phyloP scores from a whole-genome alignment of 2,888 invertebrate species.

The Ochropleura leucogaster region DNA sequence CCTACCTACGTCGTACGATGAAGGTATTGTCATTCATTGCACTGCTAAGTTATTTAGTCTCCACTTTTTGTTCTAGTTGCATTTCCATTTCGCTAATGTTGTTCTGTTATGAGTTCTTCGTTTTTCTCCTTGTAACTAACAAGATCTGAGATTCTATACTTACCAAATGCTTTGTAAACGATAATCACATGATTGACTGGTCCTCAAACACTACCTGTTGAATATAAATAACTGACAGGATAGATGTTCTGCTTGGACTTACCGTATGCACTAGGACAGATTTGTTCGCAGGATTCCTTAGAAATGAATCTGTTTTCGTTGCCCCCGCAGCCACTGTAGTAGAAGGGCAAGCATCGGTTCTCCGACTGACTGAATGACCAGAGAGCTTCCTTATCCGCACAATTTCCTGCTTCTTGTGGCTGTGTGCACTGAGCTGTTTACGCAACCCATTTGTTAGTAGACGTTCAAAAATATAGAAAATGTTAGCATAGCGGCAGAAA shows the following conservation, averaged over 20 bases:
- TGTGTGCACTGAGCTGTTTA: constrained; percentile 94
- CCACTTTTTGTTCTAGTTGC: not conserved
- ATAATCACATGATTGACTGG: not conserved
- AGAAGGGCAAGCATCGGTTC: constrained; percentile 97
- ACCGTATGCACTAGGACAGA: constrained; percentile 95
- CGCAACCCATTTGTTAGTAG: constrained; percentile 80
- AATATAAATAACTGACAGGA: not conserved
- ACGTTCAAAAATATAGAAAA: constrained; percentile 36
- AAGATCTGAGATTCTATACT: not conserved
- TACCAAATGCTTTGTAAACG: constrained; percentile 3
- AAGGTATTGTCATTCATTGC: not conserved
- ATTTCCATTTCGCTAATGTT: not conserved
- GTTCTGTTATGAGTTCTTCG: not conserved
- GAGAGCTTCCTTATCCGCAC: constrained; percentile 93
- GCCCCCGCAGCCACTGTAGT: constrained; percentile 97
- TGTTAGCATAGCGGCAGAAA: constrained; percentile 22
- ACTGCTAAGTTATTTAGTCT: not conserved
- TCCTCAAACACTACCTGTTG: not conserved
- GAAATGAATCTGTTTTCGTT: constrained; percentile 96
- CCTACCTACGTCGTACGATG: not conserved
- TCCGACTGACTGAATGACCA: constrained; percentile 97
- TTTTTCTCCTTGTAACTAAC: not conserved
- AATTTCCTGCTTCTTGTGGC: constrained; percentile 94
- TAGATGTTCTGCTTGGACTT: constrained; percentile 90
- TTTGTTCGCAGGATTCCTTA: constrained; percentile 93